Evolutionary conservation across 2,113 vertebrate genomes (phyloP), one percentile per base, ranked within the genome.

Genomic region (Marmota monax): DNA sequence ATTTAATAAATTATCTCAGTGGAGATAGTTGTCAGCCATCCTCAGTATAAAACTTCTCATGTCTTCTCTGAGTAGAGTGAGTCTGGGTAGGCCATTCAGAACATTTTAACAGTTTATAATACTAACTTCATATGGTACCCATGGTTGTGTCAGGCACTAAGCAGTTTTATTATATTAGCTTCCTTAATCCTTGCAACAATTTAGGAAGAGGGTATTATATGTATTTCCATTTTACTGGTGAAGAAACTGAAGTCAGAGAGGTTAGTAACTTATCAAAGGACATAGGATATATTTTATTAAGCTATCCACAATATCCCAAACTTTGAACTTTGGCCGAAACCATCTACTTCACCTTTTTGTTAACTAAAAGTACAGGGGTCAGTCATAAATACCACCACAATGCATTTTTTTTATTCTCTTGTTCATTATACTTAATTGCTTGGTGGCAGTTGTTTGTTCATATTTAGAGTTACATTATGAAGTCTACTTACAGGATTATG

Each of bases 171-270:
- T 58, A 20, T 88, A 7, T 37, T 79, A 89, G n/a, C 37, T 93
- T 82, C 37, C 61, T 48, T 95, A 93, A 37, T 89, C 8, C 70
- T 92, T 94, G 17, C 1, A 74, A 10, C 29, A 87, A 83, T 51
- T 93, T 92, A 78, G 82, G 27, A 93, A 90, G 56, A 16, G 11
- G 32, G 16, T 92, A 23, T 87, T 86, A 16, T 27, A 42, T 27
- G 34, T 88, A 69, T 67, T 84, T 34, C 29, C 42, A n/a, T 85
- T 51, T 97, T 96, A 27, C 10, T 88, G 23, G 48, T 90, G 32
- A 74, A 77, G 58, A 97, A 95, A 92, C 45, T 77, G 51, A 96
- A 61, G 73, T 34, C 42, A 78, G 70, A 92, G 39, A 90, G 65
- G 13, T 74, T 84, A 72, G 23, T 94, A 48, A 29, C 29, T 72